phyloP scores from a whole-genome alignment of 2,113 vertebrate genomes.

The Oncorhynchus nerka region DNA sequence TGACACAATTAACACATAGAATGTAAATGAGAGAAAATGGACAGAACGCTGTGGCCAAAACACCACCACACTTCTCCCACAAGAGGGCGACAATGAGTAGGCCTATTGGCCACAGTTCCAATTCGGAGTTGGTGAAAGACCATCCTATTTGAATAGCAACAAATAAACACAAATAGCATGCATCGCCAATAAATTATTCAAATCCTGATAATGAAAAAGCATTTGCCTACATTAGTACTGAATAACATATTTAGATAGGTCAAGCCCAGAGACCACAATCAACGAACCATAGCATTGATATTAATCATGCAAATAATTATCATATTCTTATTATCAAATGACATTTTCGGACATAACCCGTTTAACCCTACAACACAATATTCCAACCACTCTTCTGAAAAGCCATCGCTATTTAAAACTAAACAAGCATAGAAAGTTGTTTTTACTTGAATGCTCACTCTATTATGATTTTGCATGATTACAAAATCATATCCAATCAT shows the following conservation, averaged over 20 bases:
- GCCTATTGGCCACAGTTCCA: background rate
- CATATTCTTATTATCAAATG: no score
- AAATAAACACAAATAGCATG: constrained; percentile 18
- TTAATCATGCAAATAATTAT: no score
- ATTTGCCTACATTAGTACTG: background rate
- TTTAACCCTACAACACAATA: no score
- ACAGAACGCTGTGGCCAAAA: background rate
- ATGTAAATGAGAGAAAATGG: background rate
- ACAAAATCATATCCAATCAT: background rate
- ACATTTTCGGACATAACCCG: no score
- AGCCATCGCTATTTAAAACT: no score
- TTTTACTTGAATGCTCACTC: no score
- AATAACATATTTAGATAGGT: background rate
- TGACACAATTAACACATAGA: background rate
- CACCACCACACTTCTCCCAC: constrained; percentile 41
- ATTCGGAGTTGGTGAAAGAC: constrained; percentile 13
- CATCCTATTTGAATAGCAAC: constrained; percentile 38
- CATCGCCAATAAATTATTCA: background rate
- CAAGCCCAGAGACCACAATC: no score
- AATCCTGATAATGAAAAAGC: background rate
- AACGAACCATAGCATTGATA: no score
- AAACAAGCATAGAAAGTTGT: no score
- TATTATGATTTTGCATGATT: background rate
- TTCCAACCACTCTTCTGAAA: no score
- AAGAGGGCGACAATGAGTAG: constrained; percentile 61